Evolutionary conservation across 2,797 vertebrate species (phyloP).

Genomic region (Euthynnus affinis): DNA sequence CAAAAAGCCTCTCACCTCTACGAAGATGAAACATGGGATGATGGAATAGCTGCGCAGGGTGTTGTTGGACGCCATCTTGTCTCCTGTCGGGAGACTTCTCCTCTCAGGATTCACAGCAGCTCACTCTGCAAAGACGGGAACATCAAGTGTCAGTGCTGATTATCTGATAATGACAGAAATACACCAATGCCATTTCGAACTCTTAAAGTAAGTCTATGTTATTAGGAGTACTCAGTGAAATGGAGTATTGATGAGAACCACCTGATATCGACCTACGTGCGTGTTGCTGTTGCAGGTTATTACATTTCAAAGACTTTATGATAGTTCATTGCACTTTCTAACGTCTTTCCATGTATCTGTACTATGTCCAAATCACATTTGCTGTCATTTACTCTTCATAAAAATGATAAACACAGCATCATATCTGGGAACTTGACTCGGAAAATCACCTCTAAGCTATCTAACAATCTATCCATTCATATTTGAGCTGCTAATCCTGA

Average conservation of each 20-base stretch:
- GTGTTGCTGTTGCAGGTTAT: background rate
- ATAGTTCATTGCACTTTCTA: background rate
- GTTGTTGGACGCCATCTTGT: constrained; percentile 95
- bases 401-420: background rate
- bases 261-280: background rate
- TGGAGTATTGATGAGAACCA: background rate
- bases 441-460: background rate
- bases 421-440: background rate
- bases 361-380: background rate
- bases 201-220: background rate
- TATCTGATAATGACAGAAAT: background rate
- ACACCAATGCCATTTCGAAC: background rate
- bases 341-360: background rate
- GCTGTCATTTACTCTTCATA: constrained; percentile 1
- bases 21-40: constrained; percentile 98
- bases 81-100: constrained; percentile 71
- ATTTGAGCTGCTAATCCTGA: constrained; percentile 15
- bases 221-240: background rate
- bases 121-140: constrained; percentile 77
- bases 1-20: constrained; percentile 90
- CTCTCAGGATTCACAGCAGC: constrained; percentile 70
- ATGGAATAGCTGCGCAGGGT: constrained; percentile 98
- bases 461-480: background rate
- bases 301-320: background rate
- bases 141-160: constrained; percentile 41